A percentile compares a stretch with the other conserved stretches of the same genome.
Conservation (phyloP, 2,888 invertebrate genomes). For the Suillia variegata region DNA sequence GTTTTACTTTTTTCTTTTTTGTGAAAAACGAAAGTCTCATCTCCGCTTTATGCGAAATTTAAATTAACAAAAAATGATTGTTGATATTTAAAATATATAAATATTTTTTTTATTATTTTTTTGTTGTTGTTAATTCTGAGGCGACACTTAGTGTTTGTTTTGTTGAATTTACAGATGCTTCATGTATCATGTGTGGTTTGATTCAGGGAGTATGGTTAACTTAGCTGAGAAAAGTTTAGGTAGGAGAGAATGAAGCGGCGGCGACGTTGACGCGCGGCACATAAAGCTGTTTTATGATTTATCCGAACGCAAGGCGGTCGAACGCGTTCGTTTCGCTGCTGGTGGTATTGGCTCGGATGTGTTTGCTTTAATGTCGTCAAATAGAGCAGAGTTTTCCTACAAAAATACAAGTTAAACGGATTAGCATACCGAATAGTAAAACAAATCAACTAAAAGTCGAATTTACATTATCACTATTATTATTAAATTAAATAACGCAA, state of each 20-base stretch:
- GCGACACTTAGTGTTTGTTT: neutral
- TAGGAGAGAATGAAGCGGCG: neutral
- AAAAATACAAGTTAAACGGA: neutral
- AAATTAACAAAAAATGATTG: too few relatives aligned
- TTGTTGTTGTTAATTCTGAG: too few relatives aligned
- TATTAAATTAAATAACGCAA: neutral
- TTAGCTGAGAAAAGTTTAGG: too few relatives aligned
- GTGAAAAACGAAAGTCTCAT: neutral
- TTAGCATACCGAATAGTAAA: neutral
- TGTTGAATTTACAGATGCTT: neutral
- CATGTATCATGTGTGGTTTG: neutral
- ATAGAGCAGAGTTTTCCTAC: slow-evolving; percentile 29
- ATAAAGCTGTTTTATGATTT: slow-evolving; percentile 28
- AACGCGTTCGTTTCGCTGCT: slow-evolving; percentile 45
- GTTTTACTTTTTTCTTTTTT: too few relatives aligned
- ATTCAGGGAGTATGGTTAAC: neutral
- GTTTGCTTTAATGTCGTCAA: slow-evolving; percentile 37
- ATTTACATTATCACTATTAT: neutral
- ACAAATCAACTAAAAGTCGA: neutral
- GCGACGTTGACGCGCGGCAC: too few relatives aligned
- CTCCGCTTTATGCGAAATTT: too few relatives aligned
- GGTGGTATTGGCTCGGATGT: slow-evolving; percentile 48
- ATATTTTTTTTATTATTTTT: too few relatives aligned
- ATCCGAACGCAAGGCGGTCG: slow-evolving; percentile 36
- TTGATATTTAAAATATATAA: neutral